Base-by-base conservation (phyloP, 2,797 vertebrate genomes). In the Acropternis orthonyx region DNA sequence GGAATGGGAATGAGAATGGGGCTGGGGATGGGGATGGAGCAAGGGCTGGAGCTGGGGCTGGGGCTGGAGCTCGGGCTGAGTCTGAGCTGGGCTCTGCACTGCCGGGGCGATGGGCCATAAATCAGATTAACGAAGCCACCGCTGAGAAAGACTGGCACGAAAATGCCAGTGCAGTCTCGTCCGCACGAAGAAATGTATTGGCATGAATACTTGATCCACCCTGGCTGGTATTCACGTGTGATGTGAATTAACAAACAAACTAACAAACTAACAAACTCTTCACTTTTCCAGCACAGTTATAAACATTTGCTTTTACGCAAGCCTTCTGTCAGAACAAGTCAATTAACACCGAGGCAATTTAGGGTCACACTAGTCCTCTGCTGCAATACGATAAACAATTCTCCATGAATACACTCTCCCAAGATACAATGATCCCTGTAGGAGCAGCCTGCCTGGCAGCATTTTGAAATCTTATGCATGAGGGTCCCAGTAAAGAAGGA, bases 1-100 rank as follows among this genome's bases (percentile, higher is more conserved):
- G 8, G 28, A 27, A 10, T 9, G 55, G 46, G 3, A 7, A 10
- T 9, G 55, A 39, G 3, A 7, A 36, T 39, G 49, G 8, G 5
- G 12, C 3, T 27, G 28, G 26, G 4, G 15, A 17, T 13, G 44
- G 44, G 0, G 1, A 5, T 37, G 20, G 20, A 1, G 4, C 32
- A 21, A 23, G 11, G 4, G 7, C 21, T 24, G 41, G 30, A 7
- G 12, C 27, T 30, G 37, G 27, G 0, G 1, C 16, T 7, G 28
- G 14, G 0, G 2, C 23, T 21, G 30, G 13, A 0, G 1, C 7
- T 13, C 18, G 22, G 0, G 2, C 7, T 5, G 24, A 6, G 9
- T 2, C 27, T 12, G 30, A 4, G 6, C 28, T 69, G 44, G 10
- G 26, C 39, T 90, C 46, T 16, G 34, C 56, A 22, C 34, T 65